These are phyloP conservation scores for Antheraea mylitta DNA, from an alignment of 1,140 invertebrate species.

Conservation along the genomic window DNA sequence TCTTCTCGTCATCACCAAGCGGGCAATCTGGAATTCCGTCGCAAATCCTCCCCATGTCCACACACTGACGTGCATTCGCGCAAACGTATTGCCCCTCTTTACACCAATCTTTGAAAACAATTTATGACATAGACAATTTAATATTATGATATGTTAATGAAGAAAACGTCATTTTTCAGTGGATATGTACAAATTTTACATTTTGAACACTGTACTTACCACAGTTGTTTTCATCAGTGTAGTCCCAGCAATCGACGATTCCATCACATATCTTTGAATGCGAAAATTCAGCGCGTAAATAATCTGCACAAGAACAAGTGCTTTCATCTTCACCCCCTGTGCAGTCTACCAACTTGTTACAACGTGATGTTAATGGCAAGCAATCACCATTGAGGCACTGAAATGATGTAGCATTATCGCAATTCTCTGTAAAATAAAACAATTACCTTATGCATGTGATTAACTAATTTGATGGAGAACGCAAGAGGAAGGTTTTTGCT, in stretches of 20 bases:
- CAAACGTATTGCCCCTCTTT: constrained; percentile 86
- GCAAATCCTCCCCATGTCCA: constrained; percentile 84
- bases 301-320: constrained; percentile 88
- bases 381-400: constrained; percentile 84
- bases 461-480: constrained; percentile 9
- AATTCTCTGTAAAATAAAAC: constrained; percentile 61
- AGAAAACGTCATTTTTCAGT: neutral
- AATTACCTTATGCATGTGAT: neutral
- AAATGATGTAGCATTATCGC: constrained; percentile 74
- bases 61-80: constrained; percentile 84
- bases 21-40: constrained; percentile 89
- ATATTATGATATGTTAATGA: no score
- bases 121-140: no score
- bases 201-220: constrained; percentile 74
- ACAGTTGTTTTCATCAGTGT: constrained; percentile 88
- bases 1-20: constrained; percentile 89
- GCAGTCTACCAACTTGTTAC: constrained; percentile 88
- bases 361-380: constrained; percentile 82
- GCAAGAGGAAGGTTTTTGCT: neutral
- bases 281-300: constrained; percentile 83
- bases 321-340: constrained; percentile 85
- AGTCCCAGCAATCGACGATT: constrained; percentile 88
- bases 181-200: neutral
- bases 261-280: constrained; percentile 90
- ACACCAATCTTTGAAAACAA: constrained; percentile 84